These are phyloP conservation scores for Ptychoptera albimana DNA, from an alignment of 2,888 invertebrate species.

Conservation along the genomic window DNA sequence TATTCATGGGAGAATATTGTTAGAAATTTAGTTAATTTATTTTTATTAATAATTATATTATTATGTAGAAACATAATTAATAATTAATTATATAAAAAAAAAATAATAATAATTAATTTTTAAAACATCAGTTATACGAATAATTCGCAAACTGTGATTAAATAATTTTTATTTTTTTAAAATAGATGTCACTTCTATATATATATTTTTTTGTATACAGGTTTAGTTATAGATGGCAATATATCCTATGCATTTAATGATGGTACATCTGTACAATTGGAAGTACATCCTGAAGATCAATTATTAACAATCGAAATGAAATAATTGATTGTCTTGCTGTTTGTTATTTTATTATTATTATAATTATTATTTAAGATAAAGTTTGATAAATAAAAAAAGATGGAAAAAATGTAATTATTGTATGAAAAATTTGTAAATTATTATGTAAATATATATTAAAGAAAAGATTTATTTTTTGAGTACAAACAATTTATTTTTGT, in stretches of 20 bases:
- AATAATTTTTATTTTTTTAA: no score
- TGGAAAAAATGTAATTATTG: neutral
- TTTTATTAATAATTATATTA: no score
- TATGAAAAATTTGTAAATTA: neutral
- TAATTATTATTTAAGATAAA: no score
- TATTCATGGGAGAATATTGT: no score
- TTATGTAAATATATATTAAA: no score
- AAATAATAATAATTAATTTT: no score
- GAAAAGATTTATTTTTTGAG: neutral
- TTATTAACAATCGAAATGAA: conserved; percentile 53
- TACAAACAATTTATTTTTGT: neutral
- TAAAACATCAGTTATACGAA: no score
- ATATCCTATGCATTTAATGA: conserved; percentile 88
- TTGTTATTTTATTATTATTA: conserved; percentile 6
- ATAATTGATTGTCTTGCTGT: conserved; percentile 14
- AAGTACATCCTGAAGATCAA: conserved; percentile 74
- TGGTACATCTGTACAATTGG: conserved; percentile 72
- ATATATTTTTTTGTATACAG: conserved; percentile 21
- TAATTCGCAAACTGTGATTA: no score
- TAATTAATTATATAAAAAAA: no score
- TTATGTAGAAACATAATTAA: no score
- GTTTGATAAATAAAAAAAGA: conserved; percentile 3
- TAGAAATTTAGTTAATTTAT: no score
- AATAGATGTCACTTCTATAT: no score
- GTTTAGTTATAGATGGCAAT: conserved; percentile 89